phyloP scores from a whole-genome alignment of 2,888 invertebrate genomes.

The Scaeva pyrastri region DNA sequence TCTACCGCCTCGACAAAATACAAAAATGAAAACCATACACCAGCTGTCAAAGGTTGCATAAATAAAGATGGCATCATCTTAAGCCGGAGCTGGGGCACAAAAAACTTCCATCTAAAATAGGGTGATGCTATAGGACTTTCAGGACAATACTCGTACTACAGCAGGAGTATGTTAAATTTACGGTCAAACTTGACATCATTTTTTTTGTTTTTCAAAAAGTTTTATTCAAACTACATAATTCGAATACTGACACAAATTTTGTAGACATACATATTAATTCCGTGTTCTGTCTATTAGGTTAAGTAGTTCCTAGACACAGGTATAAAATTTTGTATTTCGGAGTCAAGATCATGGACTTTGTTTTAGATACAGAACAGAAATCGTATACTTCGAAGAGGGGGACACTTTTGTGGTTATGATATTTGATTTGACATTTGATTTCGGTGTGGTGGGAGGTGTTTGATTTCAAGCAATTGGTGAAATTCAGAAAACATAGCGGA shows the following conservation, averaged over 20 bases:
- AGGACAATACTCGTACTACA: conserved; percentile 7
- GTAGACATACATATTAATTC: neutral
- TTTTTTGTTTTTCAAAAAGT: neutral
- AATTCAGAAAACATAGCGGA: no score
- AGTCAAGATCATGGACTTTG: no score
- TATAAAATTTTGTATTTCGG: no score
- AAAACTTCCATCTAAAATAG: neutral
- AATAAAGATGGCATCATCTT: conserved; percentile 62
- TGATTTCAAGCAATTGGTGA: no score
- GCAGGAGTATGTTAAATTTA: conserved; percentile 10
- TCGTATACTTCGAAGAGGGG: no score
- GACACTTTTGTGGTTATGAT: no score
- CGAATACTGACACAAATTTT: neutral
- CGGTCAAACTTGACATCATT: conserved; percentile 2
- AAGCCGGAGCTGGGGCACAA: neutral
- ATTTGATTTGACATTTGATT: no score
- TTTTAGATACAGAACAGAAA: no score
- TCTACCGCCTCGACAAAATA: neutral
- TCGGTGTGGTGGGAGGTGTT: no score
- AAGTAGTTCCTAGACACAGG: neutral
- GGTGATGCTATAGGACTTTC: neutral
- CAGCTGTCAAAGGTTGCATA: conserved; percentile 57
- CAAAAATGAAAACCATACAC: conserved; percentile 6
- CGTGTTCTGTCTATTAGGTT: neutral
- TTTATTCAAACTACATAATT: neutral